phyloP scores from a whole-genome alignment of 2,797 vertebrate species.

The Sorex maritimensis region DNA sequence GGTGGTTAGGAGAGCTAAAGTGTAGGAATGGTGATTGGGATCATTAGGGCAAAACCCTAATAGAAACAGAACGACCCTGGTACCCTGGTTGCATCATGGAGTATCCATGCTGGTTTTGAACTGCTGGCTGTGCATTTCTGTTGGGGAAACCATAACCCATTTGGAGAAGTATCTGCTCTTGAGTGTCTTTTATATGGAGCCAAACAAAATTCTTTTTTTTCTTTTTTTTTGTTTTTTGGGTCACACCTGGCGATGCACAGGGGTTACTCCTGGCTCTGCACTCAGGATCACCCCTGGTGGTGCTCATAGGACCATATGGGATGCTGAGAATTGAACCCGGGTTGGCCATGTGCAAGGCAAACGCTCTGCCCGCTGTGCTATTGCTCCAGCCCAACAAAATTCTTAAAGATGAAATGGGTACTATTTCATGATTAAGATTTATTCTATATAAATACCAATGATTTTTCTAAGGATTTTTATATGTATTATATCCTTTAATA shows the following conservation, averaged over 20 bases:
- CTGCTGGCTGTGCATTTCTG: not conserved
- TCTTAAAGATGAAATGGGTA: no score
- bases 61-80: not conserved
- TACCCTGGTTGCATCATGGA: not conserved
- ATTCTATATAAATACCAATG: not conserved
- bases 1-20: not conserved
- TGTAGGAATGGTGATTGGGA: not conserved
- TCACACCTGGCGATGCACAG: no score
- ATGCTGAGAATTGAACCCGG: no score
- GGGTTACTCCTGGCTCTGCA: no score
- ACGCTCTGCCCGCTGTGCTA: no score
- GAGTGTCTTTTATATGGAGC: not conserved
- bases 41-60: not conserved
- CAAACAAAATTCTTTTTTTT: not conserved
- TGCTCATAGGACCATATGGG: no score
- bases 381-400: not conserved
- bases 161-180: conserved; percentile 53
- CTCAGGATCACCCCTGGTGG: no score
- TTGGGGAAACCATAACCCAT: not conserved
- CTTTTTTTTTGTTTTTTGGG: no score
- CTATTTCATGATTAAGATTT: conserved; percentile 35
- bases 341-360: no score
- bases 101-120: not conserved
- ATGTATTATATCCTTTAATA: conserved; percentile 1
- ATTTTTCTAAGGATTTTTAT: conserved; percentile 29